Evolutionary conservation across 2,797 vertebrate genomes (phyloP), one percentile per base, ranked within the genome.

Genomic region (Pseudotriccus pelzelni): DNA sequence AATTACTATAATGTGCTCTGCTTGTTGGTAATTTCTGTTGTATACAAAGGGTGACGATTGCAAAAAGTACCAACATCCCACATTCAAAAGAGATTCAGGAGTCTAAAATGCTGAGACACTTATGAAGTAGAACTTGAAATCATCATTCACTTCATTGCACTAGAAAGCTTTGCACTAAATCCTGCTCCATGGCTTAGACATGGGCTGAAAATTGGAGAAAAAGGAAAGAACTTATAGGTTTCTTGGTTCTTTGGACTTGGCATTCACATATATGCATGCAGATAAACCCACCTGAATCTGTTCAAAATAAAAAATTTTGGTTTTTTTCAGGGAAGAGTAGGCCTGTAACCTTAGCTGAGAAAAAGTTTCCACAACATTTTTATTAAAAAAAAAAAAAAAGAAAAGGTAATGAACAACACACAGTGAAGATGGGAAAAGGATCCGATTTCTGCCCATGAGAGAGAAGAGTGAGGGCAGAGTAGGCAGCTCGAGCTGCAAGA

Each of bases 371-470:
- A 18, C 12, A 32, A 41, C 5, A 32, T 24, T 72, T 89, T 77
- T 67, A 52, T 37, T 60, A 4, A 36, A 28, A 17, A 46, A 27
- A n/a, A 39, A 6, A 27, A 34, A 43, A 36, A 12, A 21, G 9
- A 8, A 55, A 47, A 64, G 1, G 6, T 19, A 15, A 4, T 12
- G 36, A 56, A 43, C 0, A 0, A n/a, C 58, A 46, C 0, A 1
- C 22, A 23, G 9, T 11, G 14, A 84, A 44, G 37, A 13, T n/a
- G 50, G 47, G 52, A 63, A 30, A 75, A 64, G 27, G 34, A 52
- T 79, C 16, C 3, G 0, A 13, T 60, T 86, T 52, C 49, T 84
- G 34, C 27, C 70, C 27, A 17, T 1, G 0, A 43, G 37, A n/a
- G 10, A 30, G 3, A 1, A 62, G 23, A 17, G 17, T 11, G 46